Conservation (phyloP, 2,797 vertebrate species). For the Salmo trutta region DNA sequence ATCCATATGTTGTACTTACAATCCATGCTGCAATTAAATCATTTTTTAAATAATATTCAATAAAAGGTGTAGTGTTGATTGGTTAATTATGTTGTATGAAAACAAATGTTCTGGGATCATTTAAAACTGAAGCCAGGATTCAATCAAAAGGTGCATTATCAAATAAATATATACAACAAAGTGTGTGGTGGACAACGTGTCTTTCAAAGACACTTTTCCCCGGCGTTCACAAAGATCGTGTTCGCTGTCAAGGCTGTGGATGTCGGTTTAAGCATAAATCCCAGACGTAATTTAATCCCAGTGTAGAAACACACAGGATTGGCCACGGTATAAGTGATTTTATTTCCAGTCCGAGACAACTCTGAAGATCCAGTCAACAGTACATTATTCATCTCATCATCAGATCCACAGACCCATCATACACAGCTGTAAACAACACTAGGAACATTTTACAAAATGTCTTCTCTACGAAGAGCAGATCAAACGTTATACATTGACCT, state of each 20-base stretch:
- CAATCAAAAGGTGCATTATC: neutral
- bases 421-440: constrained; percentile 54
- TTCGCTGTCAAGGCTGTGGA: neutral
- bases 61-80: constrained; percentile 12
- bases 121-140: neutral
- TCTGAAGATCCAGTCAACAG: constrained; percentile 50
- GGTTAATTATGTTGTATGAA: constrained; percentile 22
- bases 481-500: constrained; percentile 47
- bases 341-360: constrained; percentile 72
- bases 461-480: constrained; percentile 48
- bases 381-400: constrained; percentile 50
- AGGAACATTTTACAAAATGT: constrained; percentile 60
- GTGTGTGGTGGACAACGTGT: too few relatives aligned
- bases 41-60: constrained; percentile 67
- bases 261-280: neutral
- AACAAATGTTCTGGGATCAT: neutral
- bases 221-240: too few relatives aligned
- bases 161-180: too few relatives aligned
- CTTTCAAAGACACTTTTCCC: too few relatives aligned
- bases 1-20: constrained; percentile 50
- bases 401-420: constrained; percentile 44
- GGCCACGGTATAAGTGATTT: constrained; percentile 57
- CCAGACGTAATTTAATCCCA: neutral
- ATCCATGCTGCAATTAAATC: constrained; percentile 68
- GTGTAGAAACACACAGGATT: constrained; percentile 13